Percentiles rank a stretch among this genome's conserved stretches.
Conservation (phyloP, 2,797 vertebrate species). For the Florisuga fusca region DNA sequence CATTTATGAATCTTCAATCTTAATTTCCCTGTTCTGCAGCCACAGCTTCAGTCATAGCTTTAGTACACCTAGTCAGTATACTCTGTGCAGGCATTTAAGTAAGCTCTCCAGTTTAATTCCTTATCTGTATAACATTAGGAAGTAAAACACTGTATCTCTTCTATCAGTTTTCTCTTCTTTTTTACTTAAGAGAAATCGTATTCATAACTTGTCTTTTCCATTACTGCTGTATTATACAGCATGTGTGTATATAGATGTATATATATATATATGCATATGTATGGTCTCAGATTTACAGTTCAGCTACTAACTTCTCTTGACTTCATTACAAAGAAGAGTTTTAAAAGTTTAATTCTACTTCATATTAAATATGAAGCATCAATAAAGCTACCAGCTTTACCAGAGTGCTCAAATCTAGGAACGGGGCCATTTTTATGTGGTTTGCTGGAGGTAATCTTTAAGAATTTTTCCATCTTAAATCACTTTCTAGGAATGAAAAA, state of each 20-base stretch:
- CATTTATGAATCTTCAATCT: not conserved
- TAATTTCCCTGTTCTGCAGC: not conserved
- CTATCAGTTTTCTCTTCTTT: not conserved
- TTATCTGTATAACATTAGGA: not conserved
- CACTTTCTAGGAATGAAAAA: slow-evolving; percentile 64
- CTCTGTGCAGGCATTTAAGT: not conserved
- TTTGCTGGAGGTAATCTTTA: not conserved
- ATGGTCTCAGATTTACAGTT: not conserved
- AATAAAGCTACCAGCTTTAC: not conserved
- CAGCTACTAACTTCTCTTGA: not conserved
- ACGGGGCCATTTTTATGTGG: not conserved
- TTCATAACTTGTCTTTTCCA: not conserved
- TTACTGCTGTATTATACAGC: not conserved
- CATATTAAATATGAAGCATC: not conserved
- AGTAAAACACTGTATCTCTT: not conserved
- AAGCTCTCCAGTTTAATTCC: not conserved
- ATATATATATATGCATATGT: not conserved
- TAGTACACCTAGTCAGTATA: not conserved
- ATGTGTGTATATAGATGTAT: fast-evolving
- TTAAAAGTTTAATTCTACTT: not conserved
- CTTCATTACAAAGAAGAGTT: not conserved
- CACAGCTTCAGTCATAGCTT: not conserved
- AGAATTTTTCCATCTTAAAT: slow-evolving; percentile 17
- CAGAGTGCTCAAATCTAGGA: not conserved
- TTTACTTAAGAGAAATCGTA: not conserved